Conservation (phyloP, 2,797 vertebrate genomes). For the Mycteria americana region DNA sequence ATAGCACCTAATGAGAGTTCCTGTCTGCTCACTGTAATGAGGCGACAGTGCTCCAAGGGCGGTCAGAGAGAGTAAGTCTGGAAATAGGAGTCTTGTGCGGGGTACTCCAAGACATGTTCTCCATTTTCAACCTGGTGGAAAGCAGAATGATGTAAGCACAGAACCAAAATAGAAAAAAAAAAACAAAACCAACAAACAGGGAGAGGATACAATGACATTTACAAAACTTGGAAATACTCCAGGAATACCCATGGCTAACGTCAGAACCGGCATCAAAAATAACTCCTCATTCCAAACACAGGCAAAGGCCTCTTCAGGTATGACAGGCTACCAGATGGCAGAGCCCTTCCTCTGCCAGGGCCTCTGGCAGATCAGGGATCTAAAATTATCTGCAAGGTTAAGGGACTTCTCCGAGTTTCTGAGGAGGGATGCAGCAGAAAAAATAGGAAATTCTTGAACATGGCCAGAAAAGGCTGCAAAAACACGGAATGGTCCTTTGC, state of each 20-base stretch:
- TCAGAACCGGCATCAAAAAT: neutral
- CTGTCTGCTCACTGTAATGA: accelerated
- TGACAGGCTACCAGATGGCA: neutral
- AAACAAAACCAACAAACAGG: neutral
- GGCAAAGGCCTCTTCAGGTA: neutral
- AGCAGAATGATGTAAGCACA: neutral
- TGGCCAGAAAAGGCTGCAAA: neutral
- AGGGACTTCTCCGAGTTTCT: neutral
- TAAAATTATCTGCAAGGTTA: neutral
- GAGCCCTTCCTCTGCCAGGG: neutral
- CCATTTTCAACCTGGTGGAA: neutral
- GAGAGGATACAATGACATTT: neutral
- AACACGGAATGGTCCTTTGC: neutral
- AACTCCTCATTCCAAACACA: neutral
- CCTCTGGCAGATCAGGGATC: neutral
- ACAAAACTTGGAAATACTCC: neutral
- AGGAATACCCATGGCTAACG: neutral
- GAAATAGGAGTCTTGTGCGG: neutral
- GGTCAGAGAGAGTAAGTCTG: neutral
- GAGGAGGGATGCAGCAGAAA: neutral
- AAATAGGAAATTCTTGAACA: neutral
- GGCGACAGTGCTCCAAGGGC: neutral
- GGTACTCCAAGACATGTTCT: accelerated
- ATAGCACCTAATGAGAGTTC: neutral
- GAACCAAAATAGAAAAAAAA: neutral